Conservation (phyloP, 1,140 invertebrate genomes). For the Nasonia vitripennis region DNA sequence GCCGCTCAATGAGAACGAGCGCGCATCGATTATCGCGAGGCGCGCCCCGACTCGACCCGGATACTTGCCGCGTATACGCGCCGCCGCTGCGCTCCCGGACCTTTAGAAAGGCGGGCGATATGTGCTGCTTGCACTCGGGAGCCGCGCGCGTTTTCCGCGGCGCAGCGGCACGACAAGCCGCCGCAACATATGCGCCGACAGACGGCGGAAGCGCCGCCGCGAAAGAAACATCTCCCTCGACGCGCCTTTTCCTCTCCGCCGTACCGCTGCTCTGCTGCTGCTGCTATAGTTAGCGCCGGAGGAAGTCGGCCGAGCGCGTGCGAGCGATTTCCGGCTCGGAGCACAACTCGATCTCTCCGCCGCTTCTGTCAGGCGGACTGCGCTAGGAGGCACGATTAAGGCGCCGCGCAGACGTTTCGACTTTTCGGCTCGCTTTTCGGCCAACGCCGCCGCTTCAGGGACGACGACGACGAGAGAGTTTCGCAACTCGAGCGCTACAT, state of each 20-base stretch:
- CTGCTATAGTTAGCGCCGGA: neutral
- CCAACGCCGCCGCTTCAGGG: neutral
- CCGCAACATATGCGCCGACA: neutral
- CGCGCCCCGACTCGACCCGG: neutral
- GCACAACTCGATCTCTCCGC: slow-evolving; percentile 38
- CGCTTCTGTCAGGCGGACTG: neutral
- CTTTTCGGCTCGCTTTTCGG: slow-evolving; percentile 19
- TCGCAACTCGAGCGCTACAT: slow-evolving; percentile 1
- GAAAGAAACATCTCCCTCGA: slow-evolving; percentile 30
- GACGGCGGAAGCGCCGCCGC: slow-evolving; percentile 32
- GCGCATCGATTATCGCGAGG: neutral
- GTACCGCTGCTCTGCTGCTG: neutral
- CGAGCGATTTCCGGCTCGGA: neutral
- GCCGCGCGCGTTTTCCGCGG: too few species aligned
- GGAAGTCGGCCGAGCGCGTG: slow-evolving; percentile 14
- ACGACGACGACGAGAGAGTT: neutral
- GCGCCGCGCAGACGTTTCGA: neutral
- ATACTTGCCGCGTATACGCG: neutral
- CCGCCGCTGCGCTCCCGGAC: neutral
- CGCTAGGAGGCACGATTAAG: too few species aligned
- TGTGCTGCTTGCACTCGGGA: neutral
- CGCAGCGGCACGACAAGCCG: neutral
- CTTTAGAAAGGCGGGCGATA: slow-evolving; percentile 43
- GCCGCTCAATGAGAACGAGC: neutral
- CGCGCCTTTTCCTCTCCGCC: slow-evolving; percentile 40